phyloP scores from a whole-genome alignment of 2,113 vertebrate species.

The Chlamydotis undulata region DNA sequence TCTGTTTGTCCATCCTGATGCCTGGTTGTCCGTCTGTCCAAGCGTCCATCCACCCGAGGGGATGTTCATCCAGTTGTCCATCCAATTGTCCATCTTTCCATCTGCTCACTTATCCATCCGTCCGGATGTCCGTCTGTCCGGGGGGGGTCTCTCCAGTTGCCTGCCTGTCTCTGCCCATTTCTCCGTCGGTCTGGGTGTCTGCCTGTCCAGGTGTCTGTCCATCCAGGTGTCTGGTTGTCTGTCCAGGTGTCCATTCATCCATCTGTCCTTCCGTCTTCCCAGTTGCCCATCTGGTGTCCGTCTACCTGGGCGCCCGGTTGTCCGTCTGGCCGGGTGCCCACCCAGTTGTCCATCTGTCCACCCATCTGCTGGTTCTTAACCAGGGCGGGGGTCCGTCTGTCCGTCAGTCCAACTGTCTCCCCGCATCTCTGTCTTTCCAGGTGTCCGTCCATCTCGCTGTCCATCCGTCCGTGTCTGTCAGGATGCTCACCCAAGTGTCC shows the following conservation, averaged over 20 bases:
- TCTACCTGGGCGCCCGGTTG: background rate
- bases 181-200: background rate
- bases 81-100: background rate
- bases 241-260: background rate
- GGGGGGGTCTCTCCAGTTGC: background rate
- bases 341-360: background rate
- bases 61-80: background rate
- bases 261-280: background rate
- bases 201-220: background rate
- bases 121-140: background rate
- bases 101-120: background rate
- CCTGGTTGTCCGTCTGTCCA: background rate
- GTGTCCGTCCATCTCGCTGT: background rate
- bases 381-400: background rate
- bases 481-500: too few relatives aligned
- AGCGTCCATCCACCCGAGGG: background rate
- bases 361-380: too few relatives aligned
- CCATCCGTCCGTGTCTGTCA: too few relatives aligned
- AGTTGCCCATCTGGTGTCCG: background rate
- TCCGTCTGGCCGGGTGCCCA: background rate
- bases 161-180: background rate
- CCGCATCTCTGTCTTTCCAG: too few relatives aligned
- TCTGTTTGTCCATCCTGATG: background rate
- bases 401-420: accelerated
- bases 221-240: background rate